phyloP scores from a whole-genome alignment of 2,113 vertebrate genomes.

The Ptyas mucosa region DNA sequence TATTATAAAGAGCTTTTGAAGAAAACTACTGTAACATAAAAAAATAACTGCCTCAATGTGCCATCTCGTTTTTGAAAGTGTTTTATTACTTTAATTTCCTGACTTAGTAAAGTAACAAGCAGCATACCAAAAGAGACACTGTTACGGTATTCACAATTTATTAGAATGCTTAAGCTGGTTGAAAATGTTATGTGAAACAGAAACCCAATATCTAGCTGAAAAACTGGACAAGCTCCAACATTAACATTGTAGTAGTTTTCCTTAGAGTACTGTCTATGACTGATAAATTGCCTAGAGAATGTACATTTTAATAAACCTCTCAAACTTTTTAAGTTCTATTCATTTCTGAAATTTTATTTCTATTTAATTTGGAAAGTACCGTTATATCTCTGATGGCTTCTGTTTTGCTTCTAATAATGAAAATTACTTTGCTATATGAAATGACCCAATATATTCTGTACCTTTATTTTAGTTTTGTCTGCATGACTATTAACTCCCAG shows the following conservation, averaged over 20 bases:
- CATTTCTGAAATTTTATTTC: slow-evolving; percentile 45
- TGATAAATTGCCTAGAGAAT: slow-evolving; percentile 49
- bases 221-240: slow-evolving; percentile 57
- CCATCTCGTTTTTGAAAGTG: slow-evolving; percentile 73
- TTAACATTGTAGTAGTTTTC: slow-evolving; percentile 60
- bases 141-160: slow-evolving; percentile 72
- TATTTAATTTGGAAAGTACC: slow-evolving; percentile 36
- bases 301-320: slow-evolving; percentile 55
- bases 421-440: slow-evolving; percentile 42
- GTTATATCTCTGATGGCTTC: slow-evolving; percentile 12
- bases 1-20: slow-evolving; percentile 77
- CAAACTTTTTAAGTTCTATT: slow-evolving; percentile 27
- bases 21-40: slow-evolving; percentile 73
- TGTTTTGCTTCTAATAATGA: slow-evolving; percentile 47
- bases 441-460: slow-evolving; percentile 43
- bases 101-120: slow-evolving; percentile 78
- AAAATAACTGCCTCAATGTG: slow-evolving; percentile 71
- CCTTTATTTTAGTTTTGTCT: slow-evolving; percentile 49
- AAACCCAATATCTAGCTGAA: slow-evolving; percentile 69
- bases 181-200: slow-evolving; percentile 69
- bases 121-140: slow-evolving; percentile 74
- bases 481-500: slow-evolving; percentile 46
- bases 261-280: slow-evolving; percentile 51
- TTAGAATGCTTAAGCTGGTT: slow-evolving; percentile 64
- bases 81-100: slow-evolving; percentile 85